Evolutionary conservation across 2,797 vertebrate species (phyloP).

Genomic region (Distichodus sexfasciatus): DNA sequence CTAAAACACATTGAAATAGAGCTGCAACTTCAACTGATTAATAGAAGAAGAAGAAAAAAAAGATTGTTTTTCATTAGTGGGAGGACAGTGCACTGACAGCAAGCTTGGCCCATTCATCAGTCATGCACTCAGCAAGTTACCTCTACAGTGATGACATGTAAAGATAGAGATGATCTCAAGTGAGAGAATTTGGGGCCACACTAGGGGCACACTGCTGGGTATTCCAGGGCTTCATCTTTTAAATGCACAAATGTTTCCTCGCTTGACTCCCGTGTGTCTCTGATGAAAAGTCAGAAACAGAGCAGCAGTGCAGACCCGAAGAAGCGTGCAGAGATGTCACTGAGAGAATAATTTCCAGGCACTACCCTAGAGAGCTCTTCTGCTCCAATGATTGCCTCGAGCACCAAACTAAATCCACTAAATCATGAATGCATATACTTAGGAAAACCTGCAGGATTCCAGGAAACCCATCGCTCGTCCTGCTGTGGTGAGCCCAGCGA

Average conservation of each 20-base stretch:
- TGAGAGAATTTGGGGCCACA: background rate
- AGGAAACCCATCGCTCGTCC: constrained; percentile 2
- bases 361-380: constrained; percentile 27
- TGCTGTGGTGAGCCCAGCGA: background rate
- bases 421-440: constrained; percentile 28
- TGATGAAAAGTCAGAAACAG: background rate
- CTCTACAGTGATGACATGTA: background rate
- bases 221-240: background rate
- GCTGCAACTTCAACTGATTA: too few relatives aligned
- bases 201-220: constrained; percentile 17
- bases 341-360: constrained; percentile 20
- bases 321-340: constrained; percentile 5
- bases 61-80: background rate
- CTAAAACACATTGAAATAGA: too few relatives aligned
- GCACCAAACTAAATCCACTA: constrained; percentile 20
- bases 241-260: background rate
- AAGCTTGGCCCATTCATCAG: constrained; percentile 1
- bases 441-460: constrained; percentile 8
- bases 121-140: constrained; percentile 2
- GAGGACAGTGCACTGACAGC: background rate
- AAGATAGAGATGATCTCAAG: background rate
- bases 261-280: background rate
- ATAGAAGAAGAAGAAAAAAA: background rate
- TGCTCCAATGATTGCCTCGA: constrained; percentile 20
- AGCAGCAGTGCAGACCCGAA: constrained; percentile 9